A percentile compares a stretch with the other conserved stretches of the same genome.
Evolutionary conservation across 2,888 invertebrate species (phyloP).

Genomic region (Balanococcus diminutus): DNA sequence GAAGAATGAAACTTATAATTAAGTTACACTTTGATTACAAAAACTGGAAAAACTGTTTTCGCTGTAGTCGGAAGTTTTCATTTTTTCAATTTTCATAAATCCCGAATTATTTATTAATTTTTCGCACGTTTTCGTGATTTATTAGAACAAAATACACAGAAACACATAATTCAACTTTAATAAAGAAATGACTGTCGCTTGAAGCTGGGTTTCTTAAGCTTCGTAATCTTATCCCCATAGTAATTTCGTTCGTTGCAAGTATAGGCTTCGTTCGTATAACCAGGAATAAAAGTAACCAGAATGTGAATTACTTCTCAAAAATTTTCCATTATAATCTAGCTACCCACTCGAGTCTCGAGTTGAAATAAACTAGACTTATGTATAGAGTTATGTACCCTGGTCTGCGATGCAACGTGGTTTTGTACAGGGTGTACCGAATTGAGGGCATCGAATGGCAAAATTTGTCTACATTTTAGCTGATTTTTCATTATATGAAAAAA

Average conservation of each 20-base stretch:
- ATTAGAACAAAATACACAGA: neutral
- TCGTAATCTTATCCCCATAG: neutral
- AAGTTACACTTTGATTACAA: neutral
- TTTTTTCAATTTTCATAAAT: neutral
- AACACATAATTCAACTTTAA: conserved; percentile 5
- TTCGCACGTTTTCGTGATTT: neutral
- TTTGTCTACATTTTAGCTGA: no score
- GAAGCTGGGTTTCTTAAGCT: neutral
- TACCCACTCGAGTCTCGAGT: no score
- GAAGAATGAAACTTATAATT: conserved; percentile 5
- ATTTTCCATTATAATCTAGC: no score
- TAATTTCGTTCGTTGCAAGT: neutral
- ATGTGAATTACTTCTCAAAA: neutral
- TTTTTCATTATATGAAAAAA: no score
- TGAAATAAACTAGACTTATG: no score
- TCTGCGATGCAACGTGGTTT: no score
- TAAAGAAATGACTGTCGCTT: conserved; percentile 1
- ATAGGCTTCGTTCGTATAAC: neutral
- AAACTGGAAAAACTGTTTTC: neutral
- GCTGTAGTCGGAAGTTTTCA: neutral
- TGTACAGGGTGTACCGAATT: no score
- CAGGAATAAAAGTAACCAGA: neutral
- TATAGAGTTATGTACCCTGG: no score
- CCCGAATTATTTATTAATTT: conserved; percentile 5
- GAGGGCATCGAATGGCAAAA: no score